Evolutionary conservation across 2,797 vertebrate species (phyloP).

Genomic region (Sebastes goodei): DNA sequence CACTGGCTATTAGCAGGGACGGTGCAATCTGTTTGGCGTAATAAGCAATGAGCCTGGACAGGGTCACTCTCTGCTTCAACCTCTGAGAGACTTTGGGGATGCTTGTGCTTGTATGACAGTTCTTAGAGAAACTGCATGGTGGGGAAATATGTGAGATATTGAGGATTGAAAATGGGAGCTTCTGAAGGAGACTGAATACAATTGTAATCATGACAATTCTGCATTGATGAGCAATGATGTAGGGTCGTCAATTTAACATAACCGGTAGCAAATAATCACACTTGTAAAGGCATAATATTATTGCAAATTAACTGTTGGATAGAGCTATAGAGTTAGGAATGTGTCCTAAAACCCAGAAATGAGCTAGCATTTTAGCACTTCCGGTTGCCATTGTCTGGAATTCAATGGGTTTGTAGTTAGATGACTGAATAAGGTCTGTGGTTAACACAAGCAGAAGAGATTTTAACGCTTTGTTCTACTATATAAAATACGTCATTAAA

Average conservation of each 20-base stretch:
- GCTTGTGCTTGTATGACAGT: background rate
- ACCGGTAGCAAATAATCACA: background rate
- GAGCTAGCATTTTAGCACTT: no score
- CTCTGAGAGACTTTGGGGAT: constrained; percentile 27
- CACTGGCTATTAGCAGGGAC: constrained; percentile 68
- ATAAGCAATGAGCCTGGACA: constrained; percentile 49
- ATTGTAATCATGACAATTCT: background rate
- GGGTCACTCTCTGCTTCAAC: constrained; percentile 46
- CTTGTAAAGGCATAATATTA: background rate
- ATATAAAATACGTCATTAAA: no score
- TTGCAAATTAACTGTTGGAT: background rate
- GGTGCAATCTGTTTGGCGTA: constrained; percentile 56
- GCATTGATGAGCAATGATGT: background rate
- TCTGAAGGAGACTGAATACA: background rate
- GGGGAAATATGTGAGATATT: constrained; percentile 9
- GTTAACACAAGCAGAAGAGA: background rate
- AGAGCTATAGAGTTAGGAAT: no score
- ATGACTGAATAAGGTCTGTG: background rate
- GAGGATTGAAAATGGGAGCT: background rate
- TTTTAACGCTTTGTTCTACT: no score
- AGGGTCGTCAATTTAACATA: background rate
- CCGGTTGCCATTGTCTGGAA: background rate
- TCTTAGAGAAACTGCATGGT: constrained; percentile 7
- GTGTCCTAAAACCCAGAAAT: no score
- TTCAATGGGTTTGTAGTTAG: background rate